These are phyloP conservation scores for Caenorhabditis sp. DNA, from an alignment of 2,888 invertebrate genomes.

Conservation along the genomic window DNA sequence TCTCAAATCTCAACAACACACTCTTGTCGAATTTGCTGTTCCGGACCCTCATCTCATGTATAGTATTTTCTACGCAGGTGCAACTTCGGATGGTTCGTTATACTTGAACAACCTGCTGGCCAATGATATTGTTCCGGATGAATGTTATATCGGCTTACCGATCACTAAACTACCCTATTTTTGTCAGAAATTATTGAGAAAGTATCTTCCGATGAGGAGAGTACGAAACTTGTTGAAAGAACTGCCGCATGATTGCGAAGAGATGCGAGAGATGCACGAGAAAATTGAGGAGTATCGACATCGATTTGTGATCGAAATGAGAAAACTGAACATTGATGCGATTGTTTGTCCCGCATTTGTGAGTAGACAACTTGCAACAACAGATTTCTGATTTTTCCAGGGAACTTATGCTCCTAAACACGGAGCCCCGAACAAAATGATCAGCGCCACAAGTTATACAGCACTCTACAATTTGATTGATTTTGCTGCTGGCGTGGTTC, in stretches of 20 bases:
- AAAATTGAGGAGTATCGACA: conserved; percentile 43
- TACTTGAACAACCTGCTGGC: conserved; percentile 18
- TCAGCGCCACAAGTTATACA: conserved; percentile 54
- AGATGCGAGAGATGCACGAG: conserved; percentile 39
- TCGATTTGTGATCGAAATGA: conserved; percentile 29
- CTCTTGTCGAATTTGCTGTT: conserved; percentile 51
- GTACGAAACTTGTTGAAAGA: conserved; percentile 22
- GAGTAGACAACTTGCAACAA: not conserved
- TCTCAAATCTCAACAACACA: conserved; percentile 44
- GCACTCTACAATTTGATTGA: conserved; percentile 40
- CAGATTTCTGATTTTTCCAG: not conserved
- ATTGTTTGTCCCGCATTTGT: conserved; percentile 36
- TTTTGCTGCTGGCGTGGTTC: conserved; percentile 60
- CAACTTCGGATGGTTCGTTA: conserved; percentile 34
- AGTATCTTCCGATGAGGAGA: conserved; percentile 18
- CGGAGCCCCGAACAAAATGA: conserved; percentile 48
- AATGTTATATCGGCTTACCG: conserved; percentile 36
- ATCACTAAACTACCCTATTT: conserved; percentile 21
- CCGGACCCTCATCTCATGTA: conserved; percentile 45
- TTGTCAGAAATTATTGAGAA: conserved; percentile 27
- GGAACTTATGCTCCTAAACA: conserved; percentile 44
- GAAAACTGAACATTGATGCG: conserved; percentile 20
- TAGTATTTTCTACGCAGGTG: conserved; percentile 25
- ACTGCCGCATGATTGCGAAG: conserved; percentile 30
- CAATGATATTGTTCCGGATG: conserved; percentile 38